Evolutionary conservation across 2,888 invertebrate species (phyloP).

Genomic region (Ectobius pallidus): DNA sequence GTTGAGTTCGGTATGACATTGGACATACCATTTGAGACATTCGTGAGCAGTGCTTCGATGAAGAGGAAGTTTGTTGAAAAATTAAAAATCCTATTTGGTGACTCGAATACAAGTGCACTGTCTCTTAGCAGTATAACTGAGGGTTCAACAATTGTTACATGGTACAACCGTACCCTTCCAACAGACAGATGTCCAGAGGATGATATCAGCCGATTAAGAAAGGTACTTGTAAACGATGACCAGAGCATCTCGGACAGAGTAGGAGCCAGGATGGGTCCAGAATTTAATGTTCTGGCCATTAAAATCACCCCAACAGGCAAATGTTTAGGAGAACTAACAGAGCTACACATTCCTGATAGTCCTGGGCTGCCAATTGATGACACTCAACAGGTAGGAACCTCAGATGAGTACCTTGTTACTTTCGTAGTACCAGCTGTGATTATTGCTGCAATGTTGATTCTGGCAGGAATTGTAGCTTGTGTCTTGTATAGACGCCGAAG

Average conservation of each 20-base stretch:
- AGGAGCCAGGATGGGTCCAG: conserved; percentile 70
- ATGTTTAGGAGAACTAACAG: conserved; percentile 61
- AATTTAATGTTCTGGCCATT: conserved; percentile 72
- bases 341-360: conserved; percentile 52
- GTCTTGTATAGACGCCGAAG: conserved; percentile 79
- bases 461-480: conserved; percentile 88
- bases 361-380: conserved; percentile 51
- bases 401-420: conserved; percentile 64
- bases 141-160: conserved; percentile 56
- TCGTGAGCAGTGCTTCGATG: conserved; percentile 71
- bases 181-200: conserved; percentile 76
- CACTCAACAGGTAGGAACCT: conserved; percentile 51
- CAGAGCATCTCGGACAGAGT: conserved; percentile 64
- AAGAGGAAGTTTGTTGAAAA: conserved; percentile 84
- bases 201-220: conserved; percentile 74
- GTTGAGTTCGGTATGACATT: conserved; percentile 84
- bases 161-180: conserved; percentile 79
- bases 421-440: conserved; percentile 90
- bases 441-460: conserved; percentile 83
- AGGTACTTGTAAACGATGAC: conserved; percentile 72
- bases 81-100: conserved; percentile 76
- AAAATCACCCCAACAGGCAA: conserved; percentile 65
- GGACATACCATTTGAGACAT: conserved; percentile 70
- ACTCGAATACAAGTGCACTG: conserved; percentile 73
- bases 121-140: conserved; percentile 69